Evolutionary conservation across 2,113 vertebrate genomes (phyloP).

Genomic region (Panthera uncia): DNA sequence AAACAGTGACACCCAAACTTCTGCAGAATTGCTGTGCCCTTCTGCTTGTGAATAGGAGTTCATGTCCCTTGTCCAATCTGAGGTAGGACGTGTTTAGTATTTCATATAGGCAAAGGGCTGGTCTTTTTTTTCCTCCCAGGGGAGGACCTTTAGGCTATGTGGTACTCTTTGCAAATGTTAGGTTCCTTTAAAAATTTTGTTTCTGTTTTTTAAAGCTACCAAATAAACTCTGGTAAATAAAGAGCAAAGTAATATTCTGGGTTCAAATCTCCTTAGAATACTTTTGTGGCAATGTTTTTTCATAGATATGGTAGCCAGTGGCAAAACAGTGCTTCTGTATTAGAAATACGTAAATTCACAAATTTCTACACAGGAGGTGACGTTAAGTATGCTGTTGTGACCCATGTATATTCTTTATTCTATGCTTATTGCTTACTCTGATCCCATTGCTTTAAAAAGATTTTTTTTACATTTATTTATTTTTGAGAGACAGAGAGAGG

Average conservation of each 20-base stretch:
- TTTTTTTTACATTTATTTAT: background rate
- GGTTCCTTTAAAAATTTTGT: background rate
- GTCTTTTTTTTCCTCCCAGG: background rate
- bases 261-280: background rate
- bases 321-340: background rate
- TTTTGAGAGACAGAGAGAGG: no score
- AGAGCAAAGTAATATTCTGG: background rate
- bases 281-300: background rate
- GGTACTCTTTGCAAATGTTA: background rate
- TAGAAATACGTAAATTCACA: background rate
- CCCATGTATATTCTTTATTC: background rate
- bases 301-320: background rate
- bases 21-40: background rate
- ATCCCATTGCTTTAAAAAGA: background rate
- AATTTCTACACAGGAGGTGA: background rate
- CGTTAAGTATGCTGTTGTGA: background rate
- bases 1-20: background rate
- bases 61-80: background rate
- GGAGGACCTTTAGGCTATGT: background rate
- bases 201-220: background rate
- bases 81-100: background rate
- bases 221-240: conserved; percentile 3
- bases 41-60: background rate
- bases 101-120: background rate
- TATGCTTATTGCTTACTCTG: background rate